Base-by-base conservation (phyloP, 2,888 invertebrate species). In the Leucophenga maculata region DNA sequence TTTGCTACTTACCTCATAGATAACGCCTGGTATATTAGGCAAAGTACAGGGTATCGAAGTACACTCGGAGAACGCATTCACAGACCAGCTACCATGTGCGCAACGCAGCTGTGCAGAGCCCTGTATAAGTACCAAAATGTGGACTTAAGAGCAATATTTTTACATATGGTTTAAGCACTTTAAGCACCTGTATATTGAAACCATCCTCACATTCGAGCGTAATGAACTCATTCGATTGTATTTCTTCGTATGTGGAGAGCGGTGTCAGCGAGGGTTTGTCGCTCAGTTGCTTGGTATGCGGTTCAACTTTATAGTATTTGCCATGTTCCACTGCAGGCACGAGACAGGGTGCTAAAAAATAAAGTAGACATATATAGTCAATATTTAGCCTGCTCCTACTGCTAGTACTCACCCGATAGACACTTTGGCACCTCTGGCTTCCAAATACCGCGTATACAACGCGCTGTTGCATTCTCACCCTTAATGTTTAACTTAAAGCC, bases 401-500 rank as follows among this genome's bases (percentile, higher is more conserved):
- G n/a, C 11, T 13, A 16, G 9, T 26, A 50, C 91, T 90, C 74
- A 95, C 95, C 90, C 83, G 95, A 93, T 82, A 93, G 90, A 86
- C 97, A 97, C 78, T 91, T 91, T 0, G 97, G 96, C 77, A 92
- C 93, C 72, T 92, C 92, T 0, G 95, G 95, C 79, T 93, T 94
- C 97, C 97, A 97, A 75, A 93, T 91, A 0, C 97, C 96, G 73
- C 94, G 91, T 3, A 93, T 92, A 86, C 97, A 97, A 81, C 93
- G 93, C 0, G 94, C 94, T 0, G 95, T 95, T 3, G 92, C 91
- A 83, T 95, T 95, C 67, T 90, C 90, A 20, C 91, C 91, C 69
- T 92, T 92, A 72, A 95, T 89, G 85, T 95, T 95, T 3, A 94
- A 89, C 13, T 92, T 92, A 80, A 94, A 95, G 3, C 95, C 95